Evolutionary conservation across 2,113 vertebrate genomes (phyloP), one percentile per base, ranked within the genome.

Genomic region (Caretta caretta): DNA sequence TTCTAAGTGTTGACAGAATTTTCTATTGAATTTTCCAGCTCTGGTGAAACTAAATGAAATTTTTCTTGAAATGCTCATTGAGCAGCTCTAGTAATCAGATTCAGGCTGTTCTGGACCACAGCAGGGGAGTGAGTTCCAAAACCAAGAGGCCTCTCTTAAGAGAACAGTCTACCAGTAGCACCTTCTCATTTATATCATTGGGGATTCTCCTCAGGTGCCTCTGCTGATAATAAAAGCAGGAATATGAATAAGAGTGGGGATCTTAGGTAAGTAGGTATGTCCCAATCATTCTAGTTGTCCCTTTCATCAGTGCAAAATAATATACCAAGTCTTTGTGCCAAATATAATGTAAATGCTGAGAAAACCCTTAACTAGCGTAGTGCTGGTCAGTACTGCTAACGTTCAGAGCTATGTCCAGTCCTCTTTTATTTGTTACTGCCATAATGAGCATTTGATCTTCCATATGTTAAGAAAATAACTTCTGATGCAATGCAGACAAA

Each of bases 381-480:
- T 78, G 86, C 72, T 50, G 84, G 3, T 29, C 59, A 46, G 3
- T 82, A 19, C 10, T 16, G 54, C 2, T 84, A 88, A 56, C 10
- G 72, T 46, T 80, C n/a, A n/a, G 78, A 84, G 14, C 29, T 86
- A 6, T 78, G 35, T 27, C 65, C 93, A 48, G 38, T 86, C 4
- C 1, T 90, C 6, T 93, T 93, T 89, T 80, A 69, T 82, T 94
- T 50, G 42, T 94, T 89, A 25, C 38, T 78, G 14, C 9, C 17
- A n/a, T 88, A 90, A 90, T 75, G 56, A 76, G 50, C 3, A 4
- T 1, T 0, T 42, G 19, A 17, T 72, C n/a, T 72, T 72, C 65
- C n/a, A 38, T 89, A 57, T 38, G 90, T 90, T 87, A 96, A 96
- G 90, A 96, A 97, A 97, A 96, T 92, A 92, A 50, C 80, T 83